Evolutionary conservation across 2,888 invertebrate genomes (phyloP).

Genomic region (Apodemia hepburni): DNA sequence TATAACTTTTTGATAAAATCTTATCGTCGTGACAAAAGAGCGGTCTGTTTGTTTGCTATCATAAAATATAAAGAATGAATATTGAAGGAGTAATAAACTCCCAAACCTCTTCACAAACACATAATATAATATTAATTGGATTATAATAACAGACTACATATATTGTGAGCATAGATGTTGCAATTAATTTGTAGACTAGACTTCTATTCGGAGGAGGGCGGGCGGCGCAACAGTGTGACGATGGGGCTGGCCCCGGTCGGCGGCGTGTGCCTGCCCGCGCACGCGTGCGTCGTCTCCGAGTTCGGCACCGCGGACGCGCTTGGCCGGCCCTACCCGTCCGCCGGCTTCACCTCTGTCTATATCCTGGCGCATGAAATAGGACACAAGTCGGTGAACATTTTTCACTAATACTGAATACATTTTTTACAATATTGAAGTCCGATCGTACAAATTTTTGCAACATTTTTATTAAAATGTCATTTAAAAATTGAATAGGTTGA

Average conservation of each 20-base stretch:
- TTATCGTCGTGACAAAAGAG: no score
- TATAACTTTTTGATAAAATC: no score
- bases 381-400: constrained; percentile 83
- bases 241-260: constrained; percentile 92
- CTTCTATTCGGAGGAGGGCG: constrained; percentile 86
- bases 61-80: no score
- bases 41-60: no score
- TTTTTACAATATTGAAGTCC: neutral
- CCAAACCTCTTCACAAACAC: no score
- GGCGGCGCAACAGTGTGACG: constrained; percentile 85
- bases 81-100: no score
- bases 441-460: no score
- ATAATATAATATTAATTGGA: no score
- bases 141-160: no score
- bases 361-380: constrained; percentile 92
- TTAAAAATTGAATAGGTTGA: no score
- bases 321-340: constrained; percentile 90
- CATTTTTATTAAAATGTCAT: no score
- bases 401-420: neutral
- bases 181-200: constrained; percentile 77
- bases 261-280: constrained; percentile 86
- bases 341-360: constrained; percentile 91
- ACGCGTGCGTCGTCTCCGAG: constrained; percentile 89
- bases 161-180: no score
- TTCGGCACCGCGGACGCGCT: constrained; percentile 86